Conservation (phyloP, 2,113 vertebrate genomes). For the Brachyhypopomus gauderio region DNA sequence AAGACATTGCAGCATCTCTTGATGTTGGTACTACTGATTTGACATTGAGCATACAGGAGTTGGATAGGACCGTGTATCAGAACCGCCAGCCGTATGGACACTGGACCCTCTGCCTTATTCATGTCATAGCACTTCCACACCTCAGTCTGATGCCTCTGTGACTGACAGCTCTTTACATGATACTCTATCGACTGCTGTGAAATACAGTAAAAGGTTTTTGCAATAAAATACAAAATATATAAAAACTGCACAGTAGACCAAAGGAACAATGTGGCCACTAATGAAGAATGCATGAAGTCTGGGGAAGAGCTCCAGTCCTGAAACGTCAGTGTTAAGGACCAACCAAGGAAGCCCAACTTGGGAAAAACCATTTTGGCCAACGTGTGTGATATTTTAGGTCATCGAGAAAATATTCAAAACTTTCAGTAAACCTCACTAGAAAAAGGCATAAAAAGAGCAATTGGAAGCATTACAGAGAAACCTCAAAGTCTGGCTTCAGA, state of each 20-base stretch:
- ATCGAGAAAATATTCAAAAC: not conserved
- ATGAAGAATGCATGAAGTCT: constrained; percentile 58
- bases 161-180: constrained; percentile 54
- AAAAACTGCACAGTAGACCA: constrained; percentile 22
- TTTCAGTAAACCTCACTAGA: not conserved
- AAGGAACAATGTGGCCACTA: constrained; percentile 25
- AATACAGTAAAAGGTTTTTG: constrained; percentile 49
- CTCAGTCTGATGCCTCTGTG: constrained; percentile 44
- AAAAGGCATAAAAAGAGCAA: not conserved
- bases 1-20: not conserved
- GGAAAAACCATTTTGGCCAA: constrained; percentile 21
- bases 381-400: not conserved
- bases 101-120: constrained; percentile 53
- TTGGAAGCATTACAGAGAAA: no score
- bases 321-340: constrained; percentile 37
- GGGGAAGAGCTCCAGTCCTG: constrained; percentile 27
- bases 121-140: constrained; percentile 53
- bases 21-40: not conserved
- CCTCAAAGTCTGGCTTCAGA: not conserved
- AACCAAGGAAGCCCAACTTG: not conserved
- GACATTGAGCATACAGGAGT: constrained; percentile 9
- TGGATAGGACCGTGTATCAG: constrained; percentile 5
- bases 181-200: constrained; percentile 47
- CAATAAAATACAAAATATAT: constrained; percentile 27
- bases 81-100: constrained; percentile 21